A percentile compares a stretch with the other conserved stretches of the same genome.
These are phyloP conservation scores for Pyralis farinalis DNA, from an alignment of 2,888 invertebrate species.

Conservation along the genomic window DNA sequence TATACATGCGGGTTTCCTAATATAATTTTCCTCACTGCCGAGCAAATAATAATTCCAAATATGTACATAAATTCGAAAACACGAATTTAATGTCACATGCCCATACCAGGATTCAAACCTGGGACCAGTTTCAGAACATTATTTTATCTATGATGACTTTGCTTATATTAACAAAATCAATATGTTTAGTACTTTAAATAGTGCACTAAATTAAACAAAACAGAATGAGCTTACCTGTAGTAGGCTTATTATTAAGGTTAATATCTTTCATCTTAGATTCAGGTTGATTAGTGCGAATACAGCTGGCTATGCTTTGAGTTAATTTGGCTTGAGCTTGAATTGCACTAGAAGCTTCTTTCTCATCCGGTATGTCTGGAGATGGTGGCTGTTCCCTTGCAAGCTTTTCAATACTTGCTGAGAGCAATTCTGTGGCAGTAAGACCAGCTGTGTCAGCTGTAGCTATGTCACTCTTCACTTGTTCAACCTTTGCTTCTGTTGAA, in stretches of 20 bases:
- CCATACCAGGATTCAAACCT: too few species aligned
- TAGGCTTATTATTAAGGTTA: slow-evolving; percentile 57
- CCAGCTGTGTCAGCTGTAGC: slow-evolving; percentile 32
- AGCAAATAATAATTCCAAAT: too few species aligned
- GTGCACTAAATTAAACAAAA: too few species aligned
- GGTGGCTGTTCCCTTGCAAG: slow-evolving; percentile 51
- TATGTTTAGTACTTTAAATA: too few species aligned
- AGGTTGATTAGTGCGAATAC: slow-evolving; percentile 52
- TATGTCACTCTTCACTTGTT: slow-evolving; percentile 34
- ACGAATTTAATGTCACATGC: too few species aligned
- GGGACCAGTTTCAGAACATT: too few species aligned
- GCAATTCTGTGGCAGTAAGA: slow-evolving; percentile 60
- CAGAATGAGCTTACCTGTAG: slow-evolving; percentile 60
- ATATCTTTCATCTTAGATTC: slow-evolving; percentile 73
- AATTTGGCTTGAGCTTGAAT: slow-evolving; percentile 71
- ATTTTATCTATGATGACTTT: too few species aligned
- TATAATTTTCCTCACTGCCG: too few species aligned
- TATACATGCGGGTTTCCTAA: too few species aligned
- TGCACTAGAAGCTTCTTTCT: slow-evolving; percentile 52
- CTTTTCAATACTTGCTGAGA: slow-evolving; percentile 70
- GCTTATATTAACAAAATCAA: too few species aligned
- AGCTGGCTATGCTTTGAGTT: slow-evolving; percentile 66
- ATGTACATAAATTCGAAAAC: too few species aligned
- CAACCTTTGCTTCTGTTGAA: slow-evolving; percentile 34
- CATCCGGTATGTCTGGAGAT: slow-evolving; percentile 32